These are phyloP conservation scores for Baccha elongata DNA, from an alignment of 2,888 invertebrate genomes.

Conservation along the genomic window DNA sequence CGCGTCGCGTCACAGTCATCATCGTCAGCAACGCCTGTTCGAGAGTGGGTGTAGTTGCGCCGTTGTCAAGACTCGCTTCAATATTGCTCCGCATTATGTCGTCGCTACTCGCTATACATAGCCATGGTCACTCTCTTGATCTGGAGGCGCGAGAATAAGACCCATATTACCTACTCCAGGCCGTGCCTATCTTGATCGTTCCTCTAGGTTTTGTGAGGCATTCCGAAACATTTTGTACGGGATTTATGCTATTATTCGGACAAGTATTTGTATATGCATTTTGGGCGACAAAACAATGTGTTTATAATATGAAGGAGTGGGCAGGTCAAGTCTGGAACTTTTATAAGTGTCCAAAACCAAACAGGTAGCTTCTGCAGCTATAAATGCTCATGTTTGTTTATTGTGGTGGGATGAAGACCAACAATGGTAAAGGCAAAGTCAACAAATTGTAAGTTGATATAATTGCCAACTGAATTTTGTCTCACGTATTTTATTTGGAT, in stretches of 20 bases:
- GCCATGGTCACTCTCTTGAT: constrained; percentile 57
- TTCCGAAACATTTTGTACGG: constrained; percentile 56
- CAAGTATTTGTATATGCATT: constrained; percentile 31
- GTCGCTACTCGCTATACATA: constrained; percentile 59
- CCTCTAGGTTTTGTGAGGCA: constrained; percentile 38
- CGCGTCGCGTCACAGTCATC: no score
- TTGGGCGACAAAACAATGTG: constrained; percentile 68
- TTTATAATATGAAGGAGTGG: constrained; percentile 68
- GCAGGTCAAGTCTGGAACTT: constrained; percentile 56
- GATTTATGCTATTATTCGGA: constrained; percentile 52
- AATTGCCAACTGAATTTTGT: constrained; percentile 51
- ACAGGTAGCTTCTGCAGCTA: constrained; percentile 46
- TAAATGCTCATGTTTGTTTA: neutral
- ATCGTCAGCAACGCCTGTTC: constrained; percentile 21
- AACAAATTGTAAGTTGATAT: constrained; percentile 49
- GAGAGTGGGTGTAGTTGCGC: no score
- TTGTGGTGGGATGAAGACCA: constrained; percentile 47
- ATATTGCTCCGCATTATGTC: constrained; percentile 73
- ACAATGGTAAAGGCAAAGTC: constrained; percentile 14
- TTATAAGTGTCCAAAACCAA: constrained; percentile 52
- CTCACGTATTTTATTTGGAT: constrained; percentile 41
- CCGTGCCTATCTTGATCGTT: constrained; percentile 57
- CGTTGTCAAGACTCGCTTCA: constrained; percentile 61
- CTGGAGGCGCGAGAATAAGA: constrained; percentile 59
- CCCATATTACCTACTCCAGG: neutral